Evolutionary conservation across 2,113 vertebrate species (phyloP).

Genomic region (Phaethon lepturus): DNA sequence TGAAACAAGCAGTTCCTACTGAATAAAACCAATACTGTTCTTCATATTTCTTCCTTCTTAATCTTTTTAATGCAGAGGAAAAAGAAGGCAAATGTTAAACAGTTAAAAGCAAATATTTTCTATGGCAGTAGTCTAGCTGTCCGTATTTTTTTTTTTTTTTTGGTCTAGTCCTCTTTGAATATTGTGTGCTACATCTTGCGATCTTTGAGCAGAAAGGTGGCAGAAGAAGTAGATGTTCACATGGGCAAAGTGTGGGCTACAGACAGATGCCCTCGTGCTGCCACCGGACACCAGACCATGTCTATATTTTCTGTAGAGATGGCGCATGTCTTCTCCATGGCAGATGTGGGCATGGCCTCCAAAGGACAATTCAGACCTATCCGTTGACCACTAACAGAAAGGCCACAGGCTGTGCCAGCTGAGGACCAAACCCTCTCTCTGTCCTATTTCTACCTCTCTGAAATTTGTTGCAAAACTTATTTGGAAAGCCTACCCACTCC

Average conservation of each 20-base stretch:
- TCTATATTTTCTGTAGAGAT: neutral
- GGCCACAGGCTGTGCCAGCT: neutral
- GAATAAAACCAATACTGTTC: conserved; percentile 26
- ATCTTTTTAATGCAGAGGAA: conserved; percentile 57
- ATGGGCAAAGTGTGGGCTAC: neutral
- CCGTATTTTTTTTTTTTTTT: neutral
- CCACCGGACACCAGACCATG: neutral
- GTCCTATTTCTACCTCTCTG: neutral
- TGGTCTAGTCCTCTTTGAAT: neutral
- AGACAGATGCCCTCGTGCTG: fast-evolving
- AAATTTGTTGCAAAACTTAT: neutral
- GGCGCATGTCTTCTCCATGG: neutral
- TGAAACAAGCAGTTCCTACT: conserved; percentile 65
- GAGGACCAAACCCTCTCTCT: neutral
- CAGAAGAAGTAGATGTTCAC: neutral
- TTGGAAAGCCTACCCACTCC: neutral
- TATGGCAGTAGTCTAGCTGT: neutral
- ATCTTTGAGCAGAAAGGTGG: neutral
- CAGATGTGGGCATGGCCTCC: fast-evolving
- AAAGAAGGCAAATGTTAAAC: conserved; percentile 64
- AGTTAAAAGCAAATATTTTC: conserved; percentile 62
- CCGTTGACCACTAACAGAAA: fast-evolving
- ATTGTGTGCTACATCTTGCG: neutral
- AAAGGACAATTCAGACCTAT: neutral
- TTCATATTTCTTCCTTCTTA: conserved; percentile 39